A percentile compares a stretch with the other conserved stretches of the same genome.
phyloP scores from a whole-genome alignment of 2,888 invertebrate genomes.

The Rhamphomyia laevipes region DNA sequence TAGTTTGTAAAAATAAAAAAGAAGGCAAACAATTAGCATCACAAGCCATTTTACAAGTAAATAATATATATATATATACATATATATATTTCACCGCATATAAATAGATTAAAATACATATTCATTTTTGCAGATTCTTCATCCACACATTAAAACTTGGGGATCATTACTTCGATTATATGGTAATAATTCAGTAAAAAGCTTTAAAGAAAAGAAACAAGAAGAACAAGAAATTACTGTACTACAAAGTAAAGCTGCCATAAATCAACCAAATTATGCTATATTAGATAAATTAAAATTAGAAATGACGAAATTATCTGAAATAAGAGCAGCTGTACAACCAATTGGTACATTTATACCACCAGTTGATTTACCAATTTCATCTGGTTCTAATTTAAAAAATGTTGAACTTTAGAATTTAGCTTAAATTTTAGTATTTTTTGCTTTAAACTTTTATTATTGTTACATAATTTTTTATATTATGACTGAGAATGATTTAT shows the following conservation, averaged over 20 bases:
- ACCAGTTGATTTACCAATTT: slow-evolving; percentile 49
- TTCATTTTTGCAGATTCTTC: slow-evolving; percentile 52
- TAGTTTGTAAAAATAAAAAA: slow-evolving; percentile 90
- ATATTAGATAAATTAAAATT: slow-evolving; percentile 72
- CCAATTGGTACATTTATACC: slow-evolving; percentile 56
- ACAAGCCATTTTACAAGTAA: slow-evolving; percentile 79
- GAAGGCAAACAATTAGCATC: slow-evolving; percentile 95
- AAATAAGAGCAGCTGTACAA: slow-evolving; percentile 47
- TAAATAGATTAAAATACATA: neutral
- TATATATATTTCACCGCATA: neutral
- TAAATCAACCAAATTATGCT: slow-evolving; percentile 84
- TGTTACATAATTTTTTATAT: neutral
- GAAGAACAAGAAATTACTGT: slow-evolving; percentile 88
- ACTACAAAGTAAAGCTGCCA: slow-evolving; percentile 75
- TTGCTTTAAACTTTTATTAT: too few relatives aligned
- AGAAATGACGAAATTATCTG: slow-evolving; percentile 69
- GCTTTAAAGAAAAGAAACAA: slow-evolving; percentile 82
- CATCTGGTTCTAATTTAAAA: slow-evolving; percentile 65
- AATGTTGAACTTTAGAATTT: slow-evolving; percentile 56
- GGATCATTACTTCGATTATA: slow-evolving; percentile 87
- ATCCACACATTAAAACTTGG: slow-evolving; percentile 91
- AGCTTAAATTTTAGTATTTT: neutral
- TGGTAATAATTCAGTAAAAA: slow-evolving; percentile 81
- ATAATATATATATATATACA: neutral
- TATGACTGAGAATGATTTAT: neutral